phyloP scores from a whole-genome alignment of 2,113 vertebrate genomes.

The Microcebus griseorufus region DNA sequence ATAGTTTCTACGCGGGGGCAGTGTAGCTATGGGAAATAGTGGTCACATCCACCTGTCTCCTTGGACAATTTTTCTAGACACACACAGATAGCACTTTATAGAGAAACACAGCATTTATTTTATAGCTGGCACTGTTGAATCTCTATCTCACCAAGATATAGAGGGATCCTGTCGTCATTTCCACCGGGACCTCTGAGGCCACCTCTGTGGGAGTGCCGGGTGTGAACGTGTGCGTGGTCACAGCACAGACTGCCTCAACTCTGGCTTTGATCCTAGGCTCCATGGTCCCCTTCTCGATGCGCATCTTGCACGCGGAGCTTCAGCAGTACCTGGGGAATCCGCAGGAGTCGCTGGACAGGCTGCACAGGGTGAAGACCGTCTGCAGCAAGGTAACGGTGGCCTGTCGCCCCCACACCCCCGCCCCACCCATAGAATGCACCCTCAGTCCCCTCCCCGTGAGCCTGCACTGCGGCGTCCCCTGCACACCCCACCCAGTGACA shows the following conservation, averaged over 20 bases:
- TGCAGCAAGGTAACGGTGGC: constrained; percentile 88
- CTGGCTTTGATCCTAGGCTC: constrained; percentile 88
- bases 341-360: constrained; percentile 95
- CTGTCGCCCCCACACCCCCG: fast-evolving
- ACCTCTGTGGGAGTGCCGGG: background rate
- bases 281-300: constrained; percentile 98
- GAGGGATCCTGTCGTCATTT: background rate
- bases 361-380: constrained; percentile 93
- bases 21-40: background rate
- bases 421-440: fast-evolving
- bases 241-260: background rate
- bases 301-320: constrained; percentile 95
- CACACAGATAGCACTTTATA: fast-evolving
- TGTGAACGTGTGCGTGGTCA: fast-evolving
- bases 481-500: fast-evolving
- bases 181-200: background rate
- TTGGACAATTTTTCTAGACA: background rate
- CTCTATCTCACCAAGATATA: background rate
- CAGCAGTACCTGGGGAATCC: constrained; percentile 95
- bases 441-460: fast-evolving
- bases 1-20: fast-evolving
- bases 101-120: background rate
- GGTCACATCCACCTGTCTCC: background rate
- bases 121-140: background rate
- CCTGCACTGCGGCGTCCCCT: fast-evolving